phyloP scores from a whole-genome alignment of 2,797 vertebrate genomes.

The Myotis findleyi region DNA sequence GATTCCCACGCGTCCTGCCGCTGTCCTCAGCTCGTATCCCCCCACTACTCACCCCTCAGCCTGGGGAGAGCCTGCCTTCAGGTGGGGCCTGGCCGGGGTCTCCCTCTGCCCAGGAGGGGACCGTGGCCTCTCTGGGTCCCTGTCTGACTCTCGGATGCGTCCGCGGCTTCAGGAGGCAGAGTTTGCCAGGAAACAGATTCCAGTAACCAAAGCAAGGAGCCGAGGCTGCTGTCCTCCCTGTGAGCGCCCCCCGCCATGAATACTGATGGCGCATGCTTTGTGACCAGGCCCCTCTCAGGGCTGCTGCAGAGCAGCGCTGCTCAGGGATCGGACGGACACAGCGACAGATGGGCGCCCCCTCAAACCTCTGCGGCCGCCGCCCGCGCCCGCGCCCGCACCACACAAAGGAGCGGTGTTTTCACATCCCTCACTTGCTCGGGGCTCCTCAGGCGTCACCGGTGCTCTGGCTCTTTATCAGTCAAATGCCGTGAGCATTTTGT shows the following conservation, averaged over 20 bases:
- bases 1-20: rapidly evolving
- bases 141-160: rapidly evolving
- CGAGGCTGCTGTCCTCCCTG: conserved; percentile 50
- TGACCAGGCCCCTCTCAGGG: conserved; percentile 43
- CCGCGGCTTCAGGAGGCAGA: neutral
- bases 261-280: conserved; percentile 74
- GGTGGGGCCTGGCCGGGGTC: rapidly evolving
- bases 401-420: conserved; percentile 97
- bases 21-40: rapidly evolving
- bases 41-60: neutral
- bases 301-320: conserved; percentile 74
- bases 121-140: neutral
- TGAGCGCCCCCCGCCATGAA: conserved; percentile 77
- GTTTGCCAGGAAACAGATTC: neutral
- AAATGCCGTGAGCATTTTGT: conserved; percentile 97
- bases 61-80: neutral
- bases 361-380: conserved; percentile 93
- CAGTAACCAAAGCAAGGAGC: neutral
- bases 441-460: conserved; percentile 86
- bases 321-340: conserved; percentile 86
- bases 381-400: neutral
- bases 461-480: conserved; percentile 97
- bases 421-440: conserved; percentile 95
- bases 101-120: neutral
- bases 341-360: conserved; percentile 96